Percentiles rank a stretch among this genome's conserved stretches.
Conservation (phyloP, 2,797 vertebrate genomes). For the Hippopotamyrus pictus region DNA sequence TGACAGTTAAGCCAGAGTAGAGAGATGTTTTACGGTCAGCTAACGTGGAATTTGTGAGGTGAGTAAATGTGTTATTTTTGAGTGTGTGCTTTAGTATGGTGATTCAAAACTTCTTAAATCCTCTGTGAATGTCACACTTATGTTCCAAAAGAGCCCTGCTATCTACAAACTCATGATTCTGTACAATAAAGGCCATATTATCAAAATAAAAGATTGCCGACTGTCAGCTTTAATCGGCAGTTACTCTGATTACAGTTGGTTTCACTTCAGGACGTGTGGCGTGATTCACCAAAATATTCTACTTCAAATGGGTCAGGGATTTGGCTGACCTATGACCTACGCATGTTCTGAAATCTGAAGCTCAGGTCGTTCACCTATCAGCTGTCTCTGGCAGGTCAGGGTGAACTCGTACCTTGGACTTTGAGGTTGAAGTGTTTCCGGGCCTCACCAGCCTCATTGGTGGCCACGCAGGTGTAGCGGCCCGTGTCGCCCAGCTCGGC, state of each 20-base stretch:
- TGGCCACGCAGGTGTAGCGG: slow-evolving; percentile 77
- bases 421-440: slow-evolving; percentile 79
- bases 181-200: not conserved
- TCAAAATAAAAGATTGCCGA: not conserved
- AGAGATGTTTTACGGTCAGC: not conserved
- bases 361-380: not conserved
- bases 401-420: slow-evolving; percentile 74
- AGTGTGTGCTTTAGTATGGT: not conserved
- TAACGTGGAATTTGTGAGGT: not conserved
- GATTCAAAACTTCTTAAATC: not conserved
- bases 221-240: not conserved
- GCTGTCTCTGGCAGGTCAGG: not conserved
- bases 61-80: not conserved
- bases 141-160: not conserved
- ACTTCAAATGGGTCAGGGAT: not conserved
- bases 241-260: not conserved
- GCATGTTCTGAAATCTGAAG: not conserved
- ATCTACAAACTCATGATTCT: not conserved
- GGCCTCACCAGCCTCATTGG: slow-evolving; percentile 77
- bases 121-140: not conserved
- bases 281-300: not conserved
- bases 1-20: not conserved
- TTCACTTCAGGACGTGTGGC: not conserved
- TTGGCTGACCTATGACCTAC: not conserved
- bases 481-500: slow-evolving; percentile 64